These are phyloP conservation scores for Aplysia californica DNA, from an alignment of 1,140 invertebrate genomes.

Conservation along the genomic window DNA sequence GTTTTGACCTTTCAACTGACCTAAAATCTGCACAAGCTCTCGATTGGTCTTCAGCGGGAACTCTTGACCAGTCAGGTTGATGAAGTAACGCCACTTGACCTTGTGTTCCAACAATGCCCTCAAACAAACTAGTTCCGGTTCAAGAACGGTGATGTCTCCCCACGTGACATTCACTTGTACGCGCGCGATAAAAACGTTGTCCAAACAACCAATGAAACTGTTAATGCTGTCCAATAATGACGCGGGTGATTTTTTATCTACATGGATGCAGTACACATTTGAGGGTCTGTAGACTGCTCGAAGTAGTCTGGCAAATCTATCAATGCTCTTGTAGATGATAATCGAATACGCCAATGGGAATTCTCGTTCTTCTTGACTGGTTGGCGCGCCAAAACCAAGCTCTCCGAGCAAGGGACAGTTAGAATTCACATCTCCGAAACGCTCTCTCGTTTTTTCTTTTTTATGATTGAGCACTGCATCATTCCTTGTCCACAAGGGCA, in stretches of 20 bases:
- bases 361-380: too few species aligned
- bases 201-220: conserved; percentile 46
- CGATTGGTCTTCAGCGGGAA: conserved; percentile 55
- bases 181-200: conserved; percentile 56
- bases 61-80: conserved; percentile 59
- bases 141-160: conserved; percentile 39
- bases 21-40: too few species aligned
- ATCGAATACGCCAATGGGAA: too few species aligned
- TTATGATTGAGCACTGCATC: too few species aligned
- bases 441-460: too few species aligned
- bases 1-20: too few species aligned
- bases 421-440: too few species aligned
- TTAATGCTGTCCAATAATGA: conserved; percentile 38
- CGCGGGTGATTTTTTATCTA: conserved; percentile 46
- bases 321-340: too few species aligned
- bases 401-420: too few species aligned
- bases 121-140: conserved; percentile 59
- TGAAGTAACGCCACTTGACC: conserved; percentile 51
- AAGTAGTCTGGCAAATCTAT: too few species aligned
- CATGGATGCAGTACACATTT: conserved; percentile 62
- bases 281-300: conserved; percentile 58
- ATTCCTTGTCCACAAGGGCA: too few species aligned
- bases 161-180: conserved; percentile 48
- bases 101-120: conserved; percentile 35
- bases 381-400: too few species aligned